Base-by-base conservation (phyloP, 2,797 vertebrate species). In the Odontamblyopus rebecca region DNA sequence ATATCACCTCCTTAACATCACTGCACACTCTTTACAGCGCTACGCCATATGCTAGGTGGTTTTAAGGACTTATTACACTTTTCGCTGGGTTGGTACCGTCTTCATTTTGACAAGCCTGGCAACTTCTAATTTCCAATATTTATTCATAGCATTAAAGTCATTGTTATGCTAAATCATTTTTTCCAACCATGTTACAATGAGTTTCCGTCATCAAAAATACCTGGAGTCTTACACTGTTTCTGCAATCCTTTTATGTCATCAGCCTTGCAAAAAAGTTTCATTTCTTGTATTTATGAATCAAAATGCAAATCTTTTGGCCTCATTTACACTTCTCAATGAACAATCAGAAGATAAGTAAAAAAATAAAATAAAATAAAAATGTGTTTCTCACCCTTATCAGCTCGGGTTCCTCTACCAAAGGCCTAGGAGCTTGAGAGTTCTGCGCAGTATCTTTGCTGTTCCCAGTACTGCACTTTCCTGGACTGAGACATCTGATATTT, bases 1-100 rank as follows among this genome's bases (percentile, higher is more conserved):
- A 2, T 79, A 77, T 88, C 82, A 69, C 74, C 80, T 85, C 68
- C 76, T 80, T 75, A 51, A 85, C 76, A 78, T 89, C 81, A 90
- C 88, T 86, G 83, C 84, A 82, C 74, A 50, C 23, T 9, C 19
- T 9, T 56, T 56, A 56, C 13, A 51, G 6, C 50, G 19, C 50
- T 16, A 19, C 6, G 1, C 16, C 11, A 57, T 26, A 26, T 9
- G n/a, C 11, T 27, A 26, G 54, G 23, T 5, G 3, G 9, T 26
- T 12, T 57, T 57, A 57, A 57, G 11, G 23, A 26, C 11, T 5
- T 26, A 13, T 48, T 38, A 54, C 2, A 8, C 6, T 9, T 23
- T 54, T 54, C 2, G 6, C n/a, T n/a, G 0, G 2, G 51, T 16
- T 23, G 50, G 50, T 18, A 50, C n/a, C 51, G 6, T 53, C 19